A percentile compares a stretch with the other conserved stretches of the same genome.
phyloP scores from a whole-genome alignment of 2,113 vertebrate genomes.

The Galemys pyrenaicus region DNA sequence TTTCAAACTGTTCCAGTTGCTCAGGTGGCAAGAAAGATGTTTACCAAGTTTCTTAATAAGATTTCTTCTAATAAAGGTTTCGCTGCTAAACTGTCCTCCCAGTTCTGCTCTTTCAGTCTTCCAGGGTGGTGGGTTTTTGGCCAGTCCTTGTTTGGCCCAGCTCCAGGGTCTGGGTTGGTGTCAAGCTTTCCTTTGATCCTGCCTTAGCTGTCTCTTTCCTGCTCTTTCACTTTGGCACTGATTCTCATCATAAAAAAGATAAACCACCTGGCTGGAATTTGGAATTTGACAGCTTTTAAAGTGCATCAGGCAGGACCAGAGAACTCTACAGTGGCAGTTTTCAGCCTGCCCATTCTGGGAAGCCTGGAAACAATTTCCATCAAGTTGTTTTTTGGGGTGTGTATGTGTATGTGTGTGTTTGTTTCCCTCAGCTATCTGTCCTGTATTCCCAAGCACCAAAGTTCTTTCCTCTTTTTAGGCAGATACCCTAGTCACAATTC shows the following conservation, averaged over 20 bases:
- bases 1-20: background rate
- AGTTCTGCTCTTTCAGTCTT: background rate
- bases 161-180: fast-evolving
- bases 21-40: background rate
- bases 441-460: background rate
- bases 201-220: background rate
- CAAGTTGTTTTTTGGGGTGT: background rate
- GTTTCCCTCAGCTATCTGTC: background rate
- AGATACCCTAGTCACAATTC: background rate
- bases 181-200: constrained; percentile 43
- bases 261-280: constrained; percentile 59
- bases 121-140: background rate
- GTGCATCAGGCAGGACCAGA: background rate
- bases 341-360: background rate
- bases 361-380: background rate
- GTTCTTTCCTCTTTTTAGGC: background rate
- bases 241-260: constrained; percentile 50
- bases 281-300: background rate
- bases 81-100: background rate
- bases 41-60: background rate
- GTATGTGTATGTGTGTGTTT: no score
- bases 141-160: background rate
- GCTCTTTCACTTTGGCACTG: background rate
- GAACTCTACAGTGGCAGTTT: background rate
- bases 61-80: background rate